Percentiles rank a stretch among this genome's conserved stretches.
phyloP scores from a whole-genome alignment of 2,797 vertebrate species.

The Gymnoscopelus microlampas region DNA sequence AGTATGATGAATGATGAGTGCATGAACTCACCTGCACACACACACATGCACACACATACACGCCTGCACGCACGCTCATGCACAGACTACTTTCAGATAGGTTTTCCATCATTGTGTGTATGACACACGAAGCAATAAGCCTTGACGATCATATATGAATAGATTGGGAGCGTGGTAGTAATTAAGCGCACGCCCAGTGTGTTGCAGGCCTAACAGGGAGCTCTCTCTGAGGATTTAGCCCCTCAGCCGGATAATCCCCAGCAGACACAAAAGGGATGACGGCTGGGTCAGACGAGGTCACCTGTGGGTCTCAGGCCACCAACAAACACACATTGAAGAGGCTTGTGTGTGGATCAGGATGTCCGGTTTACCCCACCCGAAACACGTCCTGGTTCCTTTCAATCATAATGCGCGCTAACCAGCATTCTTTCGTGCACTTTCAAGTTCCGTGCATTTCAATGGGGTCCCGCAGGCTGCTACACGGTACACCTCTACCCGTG shows the following conservation, averaged over 20 bases:
- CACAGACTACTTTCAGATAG: neutral
- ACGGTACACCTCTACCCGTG: neutral
- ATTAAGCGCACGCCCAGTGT: conserved; percentile 42
- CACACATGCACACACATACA: neutral
- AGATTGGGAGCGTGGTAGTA: conserved; percentile 14
- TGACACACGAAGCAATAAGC: too few species aligned
- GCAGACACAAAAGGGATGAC: conserved; percentile 79
- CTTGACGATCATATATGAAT: neutral
- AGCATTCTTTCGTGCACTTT: too few species aligned
- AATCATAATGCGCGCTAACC: neutral
- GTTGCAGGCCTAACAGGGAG: conserved; percentile 39
- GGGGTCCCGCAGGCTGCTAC: conserved; percentile 7
- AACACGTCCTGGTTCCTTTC: neutral
- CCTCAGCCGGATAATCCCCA: conserved; percentile 72
- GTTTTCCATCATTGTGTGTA: neutral
- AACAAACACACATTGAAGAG: conserved; percentile 37
- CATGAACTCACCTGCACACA: neutral
- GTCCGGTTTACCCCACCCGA: conserved; percentile 49
- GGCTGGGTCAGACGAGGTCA: conserved; percentile 57
- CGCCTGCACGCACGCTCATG: neutral
- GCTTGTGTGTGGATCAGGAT: conserved; percentile 45
- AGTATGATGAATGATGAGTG: too few species aligned
- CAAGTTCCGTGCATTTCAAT: neutral
- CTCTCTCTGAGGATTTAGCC: conserved; percentile 71
- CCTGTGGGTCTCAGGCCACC: conserved; percentile 65